Conservation (phyloP, 1,140 invertebrate genomes). For the Cephus cinctus region DNA sequence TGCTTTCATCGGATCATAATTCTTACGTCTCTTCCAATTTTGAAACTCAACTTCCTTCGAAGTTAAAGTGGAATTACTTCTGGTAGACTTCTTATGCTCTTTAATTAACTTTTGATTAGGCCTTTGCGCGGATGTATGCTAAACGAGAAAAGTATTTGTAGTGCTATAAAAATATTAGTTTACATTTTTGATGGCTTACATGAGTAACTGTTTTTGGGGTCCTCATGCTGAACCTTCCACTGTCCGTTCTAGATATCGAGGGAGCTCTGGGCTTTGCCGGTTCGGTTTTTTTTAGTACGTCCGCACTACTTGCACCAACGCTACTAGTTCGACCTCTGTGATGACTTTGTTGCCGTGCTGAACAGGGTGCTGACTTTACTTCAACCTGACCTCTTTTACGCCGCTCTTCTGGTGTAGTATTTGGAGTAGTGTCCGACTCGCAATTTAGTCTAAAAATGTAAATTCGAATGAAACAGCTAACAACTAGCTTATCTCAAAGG, state of each 20-base stretch:
- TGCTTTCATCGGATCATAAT: conserved; percentile 87
- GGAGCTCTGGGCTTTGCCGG: conserved; percentile 34
- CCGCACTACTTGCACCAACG: conserved; percentile 26
- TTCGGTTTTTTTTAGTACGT: conserved; percentile 31
- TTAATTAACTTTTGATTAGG: conserved; percentile 29
- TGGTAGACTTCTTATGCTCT: conserved; percentile 37
- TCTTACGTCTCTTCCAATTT: conserved; percentile 89
- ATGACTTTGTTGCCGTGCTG: conserved; percentile 30
- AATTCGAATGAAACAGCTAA: no score
- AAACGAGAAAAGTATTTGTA: conserved; percentile 10
- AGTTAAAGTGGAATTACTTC: conserved; percentile 66
- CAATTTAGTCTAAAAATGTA: conserved; percentile 26
- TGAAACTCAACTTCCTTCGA: conserved; percentile 81
- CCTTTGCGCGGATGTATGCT: conserved; percentile 20
- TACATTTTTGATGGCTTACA: conserved; percentile 11
- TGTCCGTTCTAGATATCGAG: conserved; percentile 62
- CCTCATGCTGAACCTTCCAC: conserved; percentile 67
- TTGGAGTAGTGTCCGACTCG: conserved; percentile 41
- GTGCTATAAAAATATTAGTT: conserved; percentile 1
- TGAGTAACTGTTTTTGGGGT: conserved; percentile 41
- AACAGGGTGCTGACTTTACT: conserved; percentile 24
- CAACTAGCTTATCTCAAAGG: no score
- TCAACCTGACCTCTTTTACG: conserved; percentile 34
- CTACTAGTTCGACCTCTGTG: conserved; percentile 30
- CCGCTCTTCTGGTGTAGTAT: conserved; percentile 38